Conservation (phyloP, 2,888 invertebrate species). For the Sisyra terminalis region DNA sequence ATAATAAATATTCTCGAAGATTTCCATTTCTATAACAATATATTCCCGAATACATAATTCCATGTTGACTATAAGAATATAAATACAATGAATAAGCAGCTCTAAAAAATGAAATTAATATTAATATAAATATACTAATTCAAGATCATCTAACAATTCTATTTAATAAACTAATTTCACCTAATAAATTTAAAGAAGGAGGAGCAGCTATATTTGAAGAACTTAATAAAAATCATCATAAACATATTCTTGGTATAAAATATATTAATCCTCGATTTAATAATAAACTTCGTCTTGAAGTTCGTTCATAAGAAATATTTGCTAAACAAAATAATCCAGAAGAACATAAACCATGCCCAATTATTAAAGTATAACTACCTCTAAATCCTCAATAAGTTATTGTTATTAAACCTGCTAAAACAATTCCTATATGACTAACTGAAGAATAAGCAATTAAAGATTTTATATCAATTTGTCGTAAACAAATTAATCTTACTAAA, state of each 20-base stretch:
- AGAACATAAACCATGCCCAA: constrained; percentile 47
- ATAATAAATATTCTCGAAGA: constrained; percentile 39
- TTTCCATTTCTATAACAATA: constrained; percentile 32
- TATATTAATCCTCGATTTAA: constrained; percentile 45
- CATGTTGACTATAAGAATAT: constrained; percentile 45
- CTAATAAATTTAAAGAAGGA: too few relatives aligned
- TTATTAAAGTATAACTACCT: constrained; percentile 39
- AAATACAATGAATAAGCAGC: constrained; percentile 47
- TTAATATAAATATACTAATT: constrained; percentile 40
- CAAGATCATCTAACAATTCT: too few relatives aligned
- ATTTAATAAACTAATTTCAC: too few relatives aligned
- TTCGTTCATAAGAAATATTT: constrained; percentile 44
- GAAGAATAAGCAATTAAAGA: constrained; percentile 61
- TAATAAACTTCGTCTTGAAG: too few relatives aligned
- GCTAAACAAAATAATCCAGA: constrained; percentile 48
- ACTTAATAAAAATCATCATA: constrained; percentile 49
- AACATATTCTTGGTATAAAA: constrained; percentile 36
- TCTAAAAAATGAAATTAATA: constrained; percentile 44
- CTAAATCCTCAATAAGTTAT: constrained; percentile 36
- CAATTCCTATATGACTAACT: too few relatives aligned
- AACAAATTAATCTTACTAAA: constrained; percentile 45
- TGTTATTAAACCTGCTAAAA: too few relatives aligned
- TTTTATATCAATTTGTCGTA: constrained; percentile 52
- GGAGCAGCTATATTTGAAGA: constrained; percentile 48
- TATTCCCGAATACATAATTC: constrained; percentile 30